Evolutionary conservation across 2,888 invertebrate genomes (phyloP).

Genomic region (Drosophila melanosoma): DNA sequence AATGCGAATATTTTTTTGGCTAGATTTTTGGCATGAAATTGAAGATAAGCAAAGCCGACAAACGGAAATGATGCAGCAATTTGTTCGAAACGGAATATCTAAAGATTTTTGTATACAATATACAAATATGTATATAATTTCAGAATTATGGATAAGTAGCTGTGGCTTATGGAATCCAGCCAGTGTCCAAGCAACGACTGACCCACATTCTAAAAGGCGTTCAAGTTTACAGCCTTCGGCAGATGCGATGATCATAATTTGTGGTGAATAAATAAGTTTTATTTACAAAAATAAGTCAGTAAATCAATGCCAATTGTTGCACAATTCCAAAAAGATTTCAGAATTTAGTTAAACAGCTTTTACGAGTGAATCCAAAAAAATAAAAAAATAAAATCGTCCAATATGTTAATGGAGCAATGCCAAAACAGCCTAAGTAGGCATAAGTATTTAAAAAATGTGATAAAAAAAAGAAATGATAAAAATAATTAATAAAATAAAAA

Average conservation of each 20-base stretch:
- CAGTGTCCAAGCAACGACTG: conserved; percentile 21
- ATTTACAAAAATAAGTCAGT: conserved; percentile 38
- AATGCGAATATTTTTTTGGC: conserved; percentile 1
- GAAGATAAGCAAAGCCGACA: conserved; percentile 33
- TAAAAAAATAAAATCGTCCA: conserved; percentile 5
- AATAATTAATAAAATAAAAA: conserved; percentile 33
- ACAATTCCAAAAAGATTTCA: conserved; percentile 52
- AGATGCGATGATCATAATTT: conserved; percentile 32
- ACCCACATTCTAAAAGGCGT: conserved; percentile 53
- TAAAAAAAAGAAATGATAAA: conserved; percentile 15
- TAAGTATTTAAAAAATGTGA: conserved; percentile 24
- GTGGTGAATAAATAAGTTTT: conserved; percentile 28
- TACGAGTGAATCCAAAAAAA: conserved; percentile 19
- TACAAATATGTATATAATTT: conserved; percentile 16
- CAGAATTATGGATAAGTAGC: not conserved
- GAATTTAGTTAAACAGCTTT: conserved; percentile 49
- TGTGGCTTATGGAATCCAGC: not conserved
- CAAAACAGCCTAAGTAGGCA: conserved; percentile 19
- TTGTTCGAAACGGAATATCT: not conserved
- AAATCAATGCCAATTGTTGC: conserved; percentile 70
- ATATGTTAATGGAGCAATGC: conserved; percentile 46
- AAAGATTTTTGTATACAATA: conserved; percentile 11
- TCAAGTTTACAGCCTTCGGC: conserved; percentile 72
- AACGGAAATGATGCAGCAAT: conserved; percentile 65
- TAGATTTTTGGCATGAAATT: conserved; percentile 52